Conservation (phyloP, 2,113 vertebrate genomes). For the Protobothrops mucrosquamatus region DNA sequence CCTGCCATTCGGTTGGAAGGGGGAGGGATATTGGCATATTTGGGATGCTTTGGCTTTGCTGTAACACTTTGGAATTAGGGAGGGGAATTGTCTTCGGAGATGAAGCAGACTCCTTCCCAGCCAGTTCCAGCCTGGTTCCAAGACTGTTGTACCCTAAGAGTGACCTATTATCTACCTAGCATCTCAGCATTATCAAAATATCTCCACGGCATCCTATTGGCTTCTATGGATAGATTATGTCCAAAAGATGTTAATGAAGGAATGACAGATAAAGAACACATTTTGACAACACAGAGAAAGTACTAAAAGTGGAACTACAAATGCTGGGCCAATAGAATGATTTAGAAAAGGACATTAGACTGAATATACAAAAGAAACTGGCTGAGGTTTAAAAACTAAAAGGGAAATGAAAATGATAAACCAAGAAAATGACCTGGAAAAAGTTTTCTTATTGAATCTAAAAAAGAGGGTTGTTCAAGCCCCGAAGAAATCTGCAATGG, state of each 20-base stretch:
- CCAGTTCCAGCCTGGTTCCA: too few relatives aligned
- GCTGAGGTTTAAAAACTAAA: not conserved
- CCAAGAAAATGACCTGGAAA: not conserved
- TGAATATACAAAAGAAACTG: not conserved
- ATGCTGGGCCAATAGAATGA: not conserved
- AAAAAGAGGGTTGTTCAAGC: not conserved
- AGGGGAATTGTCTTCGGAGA: too few relatives aligned
- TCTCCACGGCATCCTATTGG: too few relatives aligned
- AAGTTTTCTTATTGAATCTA: not conserved
- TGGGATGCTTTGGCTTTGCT: too few relatives aligned
- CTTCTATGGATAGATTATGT: too few relatives aligned
- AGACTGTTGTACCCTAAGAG: too few relatives aligned
- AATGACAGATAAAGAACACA: not conserved
- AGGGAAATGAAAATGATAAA: not conserved
- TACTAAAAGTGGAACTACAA: not conserved
- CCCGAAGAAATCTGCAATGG: not conserved
- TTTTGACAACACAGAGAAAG: not conserved
- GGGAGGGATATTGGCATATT: too few relatives aligned
- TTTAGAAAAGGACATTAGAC: not conserved
- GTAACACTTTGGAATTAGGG: too few relatives aligned
- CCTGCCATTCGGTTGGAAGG: too few relatives aligned
- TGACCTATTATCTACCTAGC: too few relatives aligned
- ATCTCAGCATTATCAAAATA: too few relatives aligned
- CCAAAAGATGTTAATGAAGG: not conserved
- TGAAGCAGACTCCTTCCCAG: too few relatives aligned